phyloP scores from a whole-genome alignment of 2,113 vertebrate species.

The Stictonetta naevosa region DNA sequence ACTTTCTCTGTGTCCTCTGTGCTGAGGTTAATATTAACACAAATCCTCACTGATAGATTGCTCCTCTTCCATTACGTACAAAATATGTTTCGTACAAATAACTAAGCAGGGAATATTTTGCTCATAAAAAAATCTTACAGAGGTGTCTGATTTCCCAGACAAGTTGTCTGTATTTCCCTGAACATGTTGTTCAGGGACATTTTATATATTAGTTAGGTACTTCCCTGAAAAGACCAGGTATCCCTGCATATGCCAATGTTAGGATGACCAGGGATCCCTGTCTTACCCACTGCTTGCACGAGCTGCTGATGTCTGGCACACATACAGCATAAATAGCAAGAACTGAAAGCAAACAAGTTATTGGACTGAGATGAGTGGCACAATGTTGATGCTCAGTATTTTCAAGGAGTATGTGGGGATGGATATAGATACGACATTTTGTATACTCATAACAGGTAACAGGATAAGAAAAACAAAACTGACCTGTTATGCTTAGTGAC shows the following conservation, averaged over 20 bases:
- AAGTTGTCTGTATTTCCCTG: neutral
- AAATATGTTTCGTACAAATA: fast-evolving
- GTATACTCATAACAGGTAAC: neutral
- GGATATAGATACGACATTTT: neutral
- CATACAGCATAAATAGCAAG: neutral
- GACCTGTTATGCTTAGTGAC: conserved; percentile 76
- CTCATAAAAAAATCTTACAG: neutral
- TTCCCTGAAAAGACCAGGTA: neutral
- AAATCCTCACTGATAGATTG: neutral
- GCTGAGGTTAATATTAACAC: neutral
- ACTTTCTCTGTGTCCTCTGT: neutral
- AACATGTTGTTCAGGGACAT: neutral
- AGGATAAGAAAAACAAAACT: neutral
- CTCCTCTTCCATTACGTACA: neutral
- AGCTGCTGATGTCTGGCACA: neutral
- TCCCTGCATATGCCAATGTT: neutral
- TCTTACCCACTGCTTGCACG: neutral
- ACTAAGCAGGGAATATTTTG: neutral
- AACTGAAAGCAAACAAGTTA: neutral
- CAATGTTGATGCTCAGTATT: neutral
- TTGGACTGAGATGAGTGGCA: neutral
- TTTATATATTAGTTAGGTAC: neutral
- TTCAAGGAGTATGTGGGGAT: neutral
- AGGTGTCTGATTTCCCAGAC: neutral
- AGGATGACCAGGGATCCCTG: neutral